Evolutionary conservation across 2,113 vertebrate species (phyloP).

Genomic region (Tyto alba): DNA sequence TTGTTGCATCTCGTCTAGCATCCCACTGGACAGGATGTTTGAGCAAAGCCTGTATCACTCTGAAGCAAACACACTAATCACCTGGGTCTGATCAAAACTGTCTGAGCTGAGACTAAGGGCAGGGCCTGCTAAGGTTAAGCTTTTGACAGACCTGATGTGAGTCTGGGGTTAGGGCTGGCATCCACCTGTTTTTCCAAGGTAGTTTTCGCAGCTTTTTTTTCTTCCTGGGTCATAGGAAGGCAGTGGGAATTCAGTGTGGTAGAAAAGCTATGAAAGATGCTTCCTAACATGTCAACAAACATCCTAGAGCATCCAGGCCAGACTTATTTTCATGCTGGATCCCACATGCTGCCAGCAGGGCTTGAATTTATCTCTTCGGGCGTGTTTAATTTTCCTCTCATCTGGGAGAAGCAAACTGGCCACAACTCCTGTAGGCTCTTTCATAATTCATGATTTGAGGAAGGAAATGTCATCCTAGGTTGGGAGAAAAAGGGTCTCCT

Average conservation of each 20-base stretch:
- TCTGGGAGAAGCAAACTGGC: not conserved
- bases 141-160: not conserved
- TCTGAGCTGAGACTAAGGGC: not conserved
- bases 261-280: not conserved
- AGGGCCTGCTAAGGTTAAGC: not conserved
- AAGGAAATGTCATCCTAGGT: not conserved
- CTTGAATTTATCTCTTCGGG: not conserved
- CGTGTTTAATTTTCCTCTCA: not conserved
- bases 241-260: not conserved
- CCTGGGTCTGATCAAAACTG: not conserved
- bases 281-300: not conserved
- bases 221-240: not conserved
- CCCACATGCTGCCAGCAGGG: not conserved
- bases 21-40: fast-evolving
- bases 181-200: not conserved
- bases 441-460: not conserved
- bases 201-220: not conserved
- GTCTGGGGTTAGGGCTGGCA: not conserved
- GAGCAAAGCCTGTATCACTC: not conserved
- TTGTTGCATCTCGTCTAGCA: fast-evolving
- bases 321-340: not conserved
- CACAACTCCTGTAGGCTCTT: not conserved
- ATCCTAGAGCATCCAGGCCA: not conserved
- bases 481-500: not conserved
- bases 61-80: not conserved